Percentiles rank a stretch among this genome's conserved stretches.
Evolutionary conservation across 2,888 invertebrate species (phyloP).

Genomic region (Abscondita cerata): DNA sequence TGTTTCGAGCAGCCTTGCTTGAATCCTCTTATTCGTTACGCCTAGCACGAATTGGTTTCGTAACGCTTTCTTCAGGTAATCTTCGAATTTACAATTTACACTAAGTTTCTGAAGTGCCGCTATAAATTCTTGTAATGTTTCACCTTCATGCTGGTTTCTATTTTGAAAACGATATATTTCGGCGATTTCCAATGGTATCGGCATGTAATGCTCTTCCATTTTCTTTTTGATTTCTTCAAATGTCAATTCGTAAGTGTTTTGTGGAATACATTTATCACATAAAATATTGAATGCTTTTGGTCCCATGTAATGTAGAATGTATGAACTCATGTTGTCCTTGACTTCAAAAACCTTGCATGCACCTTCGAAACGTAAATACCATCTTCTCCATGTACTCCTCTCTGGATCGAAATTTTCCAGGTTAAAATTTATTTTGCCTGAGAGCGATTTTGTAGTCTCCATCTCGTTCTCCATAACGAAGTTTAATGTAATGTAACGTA

Average conservation of each 20-base stretch:
- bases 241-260: background rate
- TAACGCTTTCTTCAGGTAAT: background rate
- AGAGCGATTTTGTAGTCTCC: too few species aligned
- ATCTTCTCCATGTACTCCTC: background rate
- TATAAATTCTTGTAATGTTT: background rate
- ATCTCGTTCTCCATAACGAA: too few species aligned
- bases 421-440: background rate
- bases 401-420: background rate
- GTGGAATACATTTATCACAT: background rate
- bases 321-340: background rate
- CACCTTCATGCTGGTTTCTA: background rate
- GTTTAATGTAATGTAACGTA: too few species aligned
- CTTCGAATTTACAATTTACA: background rate
- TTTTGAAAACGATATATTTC: conserved; percentile 1
- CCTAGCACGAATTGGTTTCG: conserved; percentile 4
- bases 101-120: background rate
- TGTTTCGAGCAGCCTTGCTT: conserved; percentile 1
- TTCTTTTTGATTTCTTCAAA: background rate
- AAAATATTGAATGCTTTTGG: background rate
- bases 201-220: background rate
- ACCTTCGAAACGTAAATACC: background rate
- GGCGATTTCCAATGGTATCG: background rate
- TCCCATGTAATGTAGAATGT: conserved; percentile 6
- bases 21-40: background rate
- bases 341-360: background rate